These are phyloP conservation scores for Petromus typicus DNA, from an alignment of 2,113 vertebrate genomes.

Conservation along the genomic window DNA sequence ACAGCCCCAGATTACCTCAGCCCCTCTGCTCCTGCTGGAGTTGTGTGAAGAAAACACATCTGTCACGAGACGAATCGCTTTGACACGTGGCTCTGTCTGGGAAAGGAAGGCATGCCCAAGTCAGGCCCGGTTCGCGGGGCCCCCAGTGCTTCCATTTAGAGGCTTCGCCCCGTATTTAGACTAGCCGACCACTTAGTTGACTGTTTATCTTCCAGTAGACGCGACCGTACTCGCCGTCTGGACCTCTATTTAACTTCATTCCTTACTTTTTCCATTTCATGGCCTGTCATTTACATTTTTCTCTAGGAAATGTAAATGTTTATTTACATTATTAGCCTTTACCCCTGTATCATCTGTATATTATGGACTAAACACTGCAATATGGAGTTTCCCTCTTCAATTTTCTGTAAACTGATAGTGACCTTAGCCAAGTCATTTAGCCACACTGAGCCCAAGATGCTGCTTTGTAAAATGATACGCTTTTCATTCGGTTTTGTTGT, in stretches of 20 bases:
- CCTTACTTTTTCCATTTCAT: slow-evolving; percentile 53
- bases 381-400: neutral
- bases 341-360: slow-evolving; percentile 27
- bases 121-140: slow-evolving; percentile 52
- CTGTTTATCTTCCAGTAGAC: slow-evolving; percentile 58
- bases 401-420: slow-evolving; percentile 67
- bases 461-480: slow-evolving; percentile 12
- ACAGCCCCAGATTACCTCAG: neutral
- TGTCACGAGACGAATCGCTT: slow-evolving; percentile 64
- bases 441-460: neutral
- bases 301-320: slow-evolving; percentile 73
- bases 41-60: slow-evolving; percentile 54
- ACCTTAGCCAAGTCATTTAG: slow-evolving; percentile 49
- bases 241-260: slow-evolving; percentile 50
- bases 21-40: neutral
- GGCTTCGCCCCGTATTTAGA: slow-evolving; percentile 48
- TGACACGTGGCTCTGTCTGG: slow-evolving; percentile 32
- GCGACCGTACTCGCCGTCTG: neutral
- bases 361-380: neutral
- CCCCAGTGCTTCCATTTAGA: slow-evolving; percentile 74
- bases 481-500: neutral
- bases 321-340: slow-evolving; percentile 75
- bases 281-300: slow-evolving; percentile 75
- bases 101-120: slow-evolving; percentile 14
- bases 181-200: neutral